Evolutionary conservation across 1,140 invertebrate species (phyloP), one percentile per base, ranked within the genome.

Genomic region (Pseudomyrmex sp.): DNA sequence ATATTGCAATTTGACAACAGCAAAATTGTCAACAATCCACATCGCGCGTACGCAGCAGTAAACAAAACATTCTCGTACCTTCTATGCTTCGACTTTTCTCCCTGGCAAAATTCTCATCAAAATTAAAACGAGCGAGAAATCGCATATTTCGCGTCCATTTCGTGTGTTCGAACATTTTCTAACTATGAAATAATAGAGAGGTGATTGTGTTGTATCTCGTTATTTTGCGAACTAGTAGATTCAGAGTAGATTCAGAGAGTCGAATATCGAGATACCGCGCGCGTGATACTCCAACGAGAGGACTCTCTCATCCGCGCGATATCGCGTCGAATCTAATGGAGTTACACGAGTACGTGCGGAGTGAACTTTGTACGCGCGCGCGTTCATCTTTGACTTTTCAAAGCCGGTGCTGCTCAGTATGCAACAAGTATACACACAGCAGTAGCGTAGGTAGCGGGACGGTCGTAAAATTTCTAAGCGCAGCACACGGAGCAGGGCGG

Each of bases 391-490:
- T 20, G 13, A 77, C 7, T 59, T 10, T 12, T 46, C 18, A 18
- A 77, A 23, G 54, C 63, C 35, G 35, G 35, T 18, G 35, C 46
- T 20, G 18, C 46, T 79, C 20, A 26, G 65, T 59, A 56, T 48
- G 52, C 62, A 70, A 35, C 50, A 23, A 63, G 48, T 35, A 15
- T 15, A 35, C 0, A 7, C 65, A 35, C 35, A 35, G 35, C 35
- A 35, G 35, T 35, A 35, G 35, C 35, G 35, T 35, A 7, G 35
- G 35, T 35, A 35, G 44, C 50, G 35, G 63, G n/a, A 66, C 63
- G 63, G 1, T 15, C 65, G 54, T 70, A 70, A 79, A 59, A 70
- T 79, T 35, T 79, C 65, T 79, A 79, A 79, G 50, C 54, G 35
- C 12, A 35, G 35, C n/a, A 10, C 44, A 58, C 23, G 54, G 12